Percentiles rank a stretch among this genome's conserved stretches.
Conservation (phyloP, 2,797 vertebrate species). For the Argya squamiceps region DNA sequence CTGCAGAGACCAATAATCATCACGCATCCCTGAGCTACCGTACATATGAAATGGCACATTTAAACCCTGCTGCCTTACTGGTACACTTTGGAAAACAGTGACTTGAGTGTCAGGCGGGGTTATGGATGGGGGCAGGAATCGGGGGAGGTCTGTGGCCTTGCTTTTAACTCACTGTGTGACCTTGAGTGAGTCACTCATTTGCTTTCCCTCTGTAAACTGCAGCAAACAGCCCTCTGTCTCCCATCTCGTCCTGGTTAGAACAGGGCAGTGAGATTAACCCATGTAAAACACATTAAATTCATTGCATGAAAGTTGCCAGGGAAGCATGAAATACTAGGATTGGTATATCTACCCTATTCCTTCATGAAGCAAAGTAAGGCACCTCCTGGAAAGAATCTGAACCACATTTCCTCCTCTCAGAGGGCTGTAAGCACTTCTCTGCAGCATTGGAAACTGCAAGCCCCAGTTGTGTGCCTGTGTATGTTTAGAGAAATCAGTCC, state of each 20-base stretch:
- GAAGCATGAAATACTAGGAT: neutral
- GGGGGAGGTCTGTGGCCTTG: neutral
- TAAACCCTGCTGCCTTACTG: neutral
- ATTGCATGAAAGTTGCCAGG: neutral
- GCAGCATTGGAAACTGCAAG: neutral
- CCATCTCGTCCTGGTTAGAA: neutral
- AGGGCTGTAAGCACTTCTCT: neutral
- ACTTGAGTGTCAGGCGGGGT: neutral
- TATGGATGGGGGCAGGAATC: neutral
- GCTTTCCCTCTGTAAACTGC: neutral
- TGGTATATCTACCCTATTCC: neutral
- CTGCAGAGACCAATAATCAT: constrained; percentile 18
- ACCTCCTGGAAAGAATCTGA: neutral
- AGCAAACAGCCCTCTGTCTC: neutral
- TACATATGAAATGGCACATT: neutral
- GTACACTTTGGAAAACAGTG: neutral
- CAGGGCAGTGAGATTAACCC: neutral
- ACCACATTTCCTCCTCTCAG: neutral
- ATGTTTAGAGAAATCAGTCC: neutral
- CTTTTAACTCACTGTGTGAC: constrained; percentile 45
- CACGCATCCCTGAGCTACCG: neutral
- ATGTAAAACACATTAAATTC: neutral
- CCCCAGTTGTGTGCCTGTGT: neutral
- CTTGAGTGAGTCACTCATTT: constrained; percentile 18
- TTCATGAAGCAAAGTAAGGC: neutral